Conservation (phyloP, 2,797 vertebrate genomes). For the Microctenopoma lineatum region DNA sequence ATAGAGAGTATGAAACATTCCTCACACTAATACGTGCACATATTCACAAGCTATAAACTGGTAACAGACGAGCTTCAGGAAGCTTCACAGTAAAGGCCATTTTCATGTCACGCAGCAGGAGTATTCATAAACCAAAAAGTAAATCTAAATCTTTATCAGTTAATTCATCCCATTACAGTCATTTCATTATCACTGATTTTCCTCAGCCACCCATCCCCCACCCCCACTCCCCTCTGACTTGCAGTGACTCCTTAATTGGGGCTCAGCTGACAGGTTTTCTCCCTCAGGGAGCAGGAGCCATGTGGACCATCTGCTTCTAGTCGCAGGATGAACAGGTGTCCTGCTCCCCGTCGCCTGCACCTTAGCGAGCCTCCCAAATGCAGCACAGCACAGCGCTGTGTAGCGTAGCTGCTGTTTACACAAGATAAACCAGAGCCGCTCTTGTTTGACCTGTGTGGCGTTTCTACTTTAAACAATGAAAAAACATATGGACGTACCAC, state of each 20-base stretch:
- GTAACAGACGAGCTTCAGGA: neutral
- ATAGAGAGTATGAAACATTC: no score
- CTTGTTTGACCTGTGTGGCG: conserved; percentile 32
- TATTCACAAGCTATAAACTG: no score
- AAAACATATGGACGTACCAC: conserved; percentile 37
- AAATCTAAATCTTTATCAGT: neutral
- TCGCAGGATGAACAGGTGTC: conserved; percentile 76
- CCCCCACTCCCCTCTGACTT: conserved; percentile 43
- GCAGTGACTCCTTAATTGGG: conserved; percentile 76
- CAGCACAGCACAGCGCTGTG: neutral
- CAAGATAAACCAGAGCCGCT: conserved; percentile 29
- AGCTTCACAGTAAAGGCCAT: neutral
- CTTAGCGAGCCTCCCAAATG: conserved; percentile 20
- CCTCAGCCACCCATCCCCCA: conserved; percentile 23
- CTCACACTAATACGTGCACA: no score
- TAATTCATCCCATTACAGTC: conserved; percentile 29
- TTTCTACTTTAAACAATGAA: conserved; percentile 30
- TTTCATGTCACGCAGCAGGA: neutral
- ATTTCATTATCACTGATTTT: conserved; percentile 27
- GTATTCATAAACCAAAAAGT: neutral
- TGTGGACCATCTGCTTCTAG: conserved; percentile 77
- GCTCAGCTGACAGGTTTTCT: conserved; percentile 75
- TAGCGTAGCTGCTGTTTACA: conserved; percentile 29
- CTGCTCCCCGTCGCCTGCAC: conserved; percentile 50
- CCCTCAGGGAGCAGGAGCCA: conserved; percentile 65